These are phyloP conservation scores for Neoarius graeffei DNA, from an alignment of 2,113 vertebrate genomes.

Conservation along the genomic window DNA sequence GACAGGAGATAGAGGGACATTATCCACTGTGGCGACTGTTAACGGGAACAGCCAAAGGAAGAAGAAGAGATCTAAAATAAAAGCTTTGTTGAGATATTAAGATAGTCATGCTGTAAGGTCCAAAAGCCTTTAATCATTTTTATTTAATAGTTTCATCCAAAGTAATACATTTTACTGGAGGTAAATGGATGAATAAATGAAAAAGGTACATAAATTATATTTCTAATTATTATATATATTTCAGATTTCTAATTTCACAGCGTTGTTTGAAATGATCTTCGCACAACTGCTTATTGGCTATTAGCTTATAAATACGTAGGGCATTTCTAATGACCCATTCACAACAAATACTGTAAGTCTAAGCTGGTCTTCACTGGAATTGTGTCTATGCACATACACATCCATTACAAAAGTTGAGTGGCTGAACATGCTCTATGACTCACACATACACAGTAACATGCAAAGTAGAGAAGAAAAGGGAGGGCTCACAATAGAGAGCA, in stretches of 20 bases:
- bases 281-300: neutral
- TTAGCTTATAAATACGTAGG: neutral
- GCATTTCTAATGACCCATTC: neutral
- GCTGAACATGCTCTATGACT: slow-evolving; percentile 37
- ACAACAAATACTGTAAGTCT: neutral
- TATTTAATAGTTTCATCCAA: neutral
- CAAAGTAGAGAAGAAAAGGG: slow-evolving; percentile 28
- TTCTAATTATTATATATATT: no score
- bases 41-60: no score
- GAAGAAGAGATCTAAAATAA: no score
- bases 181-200: neutral
- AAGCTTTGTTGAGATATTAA: neutral
- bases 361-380: slow-evolving; percentile 4
- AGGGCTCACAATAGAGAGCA: neutral
- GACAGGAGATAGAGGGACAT: no score
- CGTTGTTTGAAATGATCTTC: neutral
- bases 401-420: slow-evolving; percentile 16
- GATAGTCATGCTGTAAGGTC: neutral
- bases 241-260: neutral
- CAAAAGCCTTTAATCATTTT: neutral
- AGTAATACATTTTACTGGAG: neutral
- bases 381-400: neutral
- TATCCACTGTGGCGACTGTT: no score
- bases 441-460: slow-evolving; percentile 19
- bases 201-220: neutral